Conservation (phyloP, 2,113 vertebrate species). For the Odontophorus gujanensis region DNA sequence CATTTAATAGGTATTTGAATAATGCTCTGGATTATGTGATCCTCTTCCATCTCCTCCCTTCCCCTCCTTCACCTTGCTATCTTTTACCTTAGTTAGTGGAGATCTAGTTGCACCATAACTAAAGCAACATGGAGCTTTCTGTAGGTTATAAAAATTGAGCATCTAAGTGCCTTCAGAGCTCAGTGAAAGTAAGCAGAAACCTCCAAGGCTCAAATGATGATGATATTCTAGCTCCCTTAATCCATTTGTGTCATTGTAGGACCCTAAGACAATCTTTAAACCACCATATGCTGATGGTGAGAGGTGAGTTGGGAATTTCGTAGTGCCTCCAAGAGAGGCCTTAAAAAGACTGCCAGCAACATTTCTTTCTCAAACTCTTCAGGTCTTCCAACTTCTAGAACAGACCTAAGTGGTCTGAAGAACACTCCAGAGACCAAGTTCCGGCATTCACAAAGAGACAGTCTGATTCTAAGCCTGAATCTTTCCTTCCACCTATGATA, state of each 20-base stretch:
- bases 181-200: neutral
- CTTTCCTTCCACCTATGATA: neutral
- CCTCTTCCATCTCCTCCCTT: no score
- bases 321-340: neutral
- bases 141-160: neutral
- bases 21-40: neutral
- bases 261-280: neutral
- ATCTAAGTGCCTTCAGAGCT: neutral
- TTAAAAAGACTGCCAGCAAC: neutral
- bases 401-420: neutral
- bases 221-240: neutral
- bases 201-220: accelerated
- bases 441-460: neutral
- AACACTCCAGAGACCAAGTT: neutral
- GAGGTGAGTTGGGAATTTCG: neutral
- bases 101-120: neutral
- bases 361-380: neutral
- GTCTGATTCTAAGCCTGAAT: neutral
- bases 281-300: no score
- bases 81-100: neutral
- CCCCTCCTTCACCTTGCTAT: neutral
- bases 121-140: neutral
- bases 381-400: neutral
- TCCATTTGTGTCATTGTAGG: neutral
- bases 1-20: neutral